Conservation (phyloP, 2,888 invertebrate species). For the Holacanthella duospinosa region DNA sequence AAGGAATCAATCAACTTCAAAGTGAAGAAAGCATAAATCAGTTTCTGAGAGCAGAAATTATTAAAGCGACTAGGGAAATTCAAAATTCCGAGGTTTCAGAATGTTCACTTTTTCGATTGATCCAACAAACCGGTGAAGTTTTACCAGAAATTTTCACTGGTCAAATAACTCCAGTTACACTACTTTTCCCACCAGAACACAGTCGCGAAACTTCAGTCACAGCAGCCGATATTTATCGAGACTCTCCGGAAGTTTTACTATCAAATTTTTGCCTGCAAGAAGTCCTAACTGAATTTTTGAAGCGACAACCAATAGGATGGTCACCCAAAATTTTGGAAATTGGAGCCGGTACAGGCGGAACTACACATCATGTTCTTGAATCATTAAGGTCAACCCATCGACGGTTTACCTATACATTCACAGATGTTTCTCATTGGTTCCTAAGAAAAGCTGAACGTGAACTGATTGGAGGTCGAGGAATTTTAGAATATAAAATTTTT, state of each 20-base stretch:
- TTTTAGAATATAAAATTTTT: neutral
- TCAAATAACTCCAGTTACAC: neutral
- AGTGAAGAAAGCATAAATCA: no score
- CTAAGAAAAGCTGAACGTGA: neutral
- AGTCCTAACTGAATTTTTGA: neutral
- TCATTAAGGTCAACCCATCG: neutral
- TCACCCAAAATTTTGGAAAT: neutral
- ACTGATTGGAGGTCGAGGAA: neutral
- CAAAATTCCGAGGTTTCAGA: no score
- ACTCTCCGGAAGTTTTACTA: neutral
- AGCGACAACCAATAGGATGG: neutral
- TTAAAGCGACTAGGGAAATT: no score
- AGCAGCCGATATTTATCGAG: neutral
- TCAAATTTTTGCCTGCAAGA: neutral
- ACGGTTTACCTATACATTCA: slow-evolving; percentile 2
- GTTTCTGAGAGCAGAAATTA: no score
- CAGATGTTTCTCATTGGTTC: neutral
- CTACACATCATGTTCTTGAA: neutral
- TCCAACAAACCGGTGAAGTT: no score
- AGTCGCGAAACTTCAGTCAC: neutral
- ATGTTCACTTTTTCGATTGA: no score
- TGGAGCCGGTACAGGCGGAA: slow-evolving; percentile 5
- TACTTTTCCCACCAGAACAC: neutral
- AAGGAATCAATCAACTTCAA: no score
- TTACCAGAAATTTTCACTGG: no score